phyloP scores from a whole-genome alignment of 2,797 vertebrate genomes.

The Malurus leucopterus region DNA sequence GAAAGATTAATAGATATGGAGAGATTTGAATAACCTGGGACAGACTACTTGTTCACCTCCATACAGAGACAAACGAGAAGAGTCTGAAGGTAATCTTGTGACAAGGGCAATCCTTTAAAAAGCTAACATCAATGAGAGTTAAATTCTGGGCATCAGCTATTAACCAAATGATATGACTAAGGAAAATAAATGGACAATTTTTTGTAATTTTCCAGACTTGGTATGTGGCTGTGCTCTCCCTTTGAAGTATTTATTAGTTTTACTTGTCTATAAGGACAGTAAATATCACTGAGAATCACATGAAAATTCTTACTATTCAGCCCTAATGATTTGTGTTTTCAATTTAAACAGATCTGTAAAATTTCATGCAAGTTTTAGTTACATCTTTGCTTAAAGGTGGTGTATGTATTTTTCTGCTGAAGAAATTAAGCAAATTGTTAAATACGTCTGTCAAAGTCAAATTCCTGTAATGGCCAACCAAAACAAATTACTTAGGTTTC shows the following conservation, averaged over 20 bases:
- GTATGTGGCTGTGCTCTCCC: background rate
- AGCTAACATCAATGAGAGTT: background rate
- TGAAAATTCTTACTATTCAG: background rate
- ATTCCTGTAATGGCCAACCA: background rate
- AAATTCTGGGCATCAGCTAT: background rate
- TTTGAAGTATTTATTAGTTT: background rate
- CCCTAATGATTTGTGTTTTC: background rate
- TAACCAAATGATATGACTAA: background rate
- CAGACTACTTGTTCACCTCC: background rate
- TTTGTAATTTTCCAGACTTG: background rate
- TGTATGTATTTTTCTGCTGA: background rate
- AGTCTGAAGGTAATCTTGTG: background rate
- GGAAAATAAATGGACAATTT: background rate
- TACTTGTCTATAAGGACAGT: background rate
- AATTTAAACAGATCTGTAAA: background rate
- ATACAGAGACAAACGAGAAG: background rate
- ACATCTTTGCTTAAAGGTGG: background rate
- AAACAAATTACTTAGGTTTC: background rate
- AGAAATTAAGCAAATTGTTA: background rate
- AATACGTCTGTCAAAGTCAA: background rate
- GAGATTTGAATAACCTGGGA: background rate
- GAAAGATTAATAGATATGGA: background rate
- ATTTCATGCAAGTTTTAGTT: background rate
- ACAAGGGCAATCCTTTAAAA: background rate
- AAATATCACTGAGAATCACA: background rate